Base-by-base conservation (phyloP, 2,888 invertebrate genomes). In the Drosophila merina region DNA sequence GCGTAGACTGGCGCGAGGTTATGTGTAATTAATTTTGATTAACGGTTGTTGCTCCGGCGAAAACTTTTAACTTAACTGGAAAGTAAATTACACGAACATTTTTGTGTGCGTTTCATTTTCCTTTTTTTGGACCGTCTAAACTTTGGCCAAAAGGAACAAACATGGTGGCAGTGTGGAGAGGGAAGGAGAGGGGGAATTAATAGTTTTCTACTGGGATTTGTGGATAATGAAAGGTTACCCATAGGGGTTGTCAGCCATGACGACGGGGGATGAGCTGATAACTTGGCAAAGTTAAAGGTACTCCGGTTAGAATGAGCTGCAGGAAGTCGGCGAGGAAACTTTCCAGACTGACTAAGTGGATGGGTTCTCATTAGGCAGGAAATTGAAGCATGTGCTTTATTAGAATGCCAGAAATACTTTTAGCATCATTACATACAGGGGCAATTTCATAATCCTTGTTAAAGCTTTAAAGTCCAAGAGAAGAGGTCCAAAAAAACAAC, bases 11-110 rank as follows among this genome's bases (percentile, higher is more conserved):
- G 60, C 54, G 49, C 33, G 54, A 55, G 67, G 58, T 71, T 75
- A 71, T 73, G 72, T 76, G 80, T 84, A 88, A 84, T 84, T 84
- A 84, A 88, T 86, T 86, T 88, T 87, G 86, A 88, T 84, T 87
- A 84, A 84, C 86, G 83, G 74, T 75, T 60, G 68, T 55, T 57
- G 55, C 55, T 56, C 42, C 50, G 70, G 57, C 86, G 26, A 77
- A 80, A 82, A 82, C 60, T 83, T 85, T 84, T 67, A 68, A 84
- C 67, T 69, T 74, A 80, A 79, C 74, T 70, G 69, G 63, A 69
- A 59, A 49, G 48, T 71, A 70, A 71, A 71, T 71, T 69, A 71
- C 62, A 60, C 47, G 54, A 60, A 49, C 48, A 31, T 54, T 33
- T 70, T 54, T 60, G 7, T 47, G 40, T 54, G 70, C 48, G 42